These are phyloP conservation scores for Chrysomela aeneicollis DNA, from an alignment of 2,888 invertebrate genomes.

Conservation along the genomic window DNA sequence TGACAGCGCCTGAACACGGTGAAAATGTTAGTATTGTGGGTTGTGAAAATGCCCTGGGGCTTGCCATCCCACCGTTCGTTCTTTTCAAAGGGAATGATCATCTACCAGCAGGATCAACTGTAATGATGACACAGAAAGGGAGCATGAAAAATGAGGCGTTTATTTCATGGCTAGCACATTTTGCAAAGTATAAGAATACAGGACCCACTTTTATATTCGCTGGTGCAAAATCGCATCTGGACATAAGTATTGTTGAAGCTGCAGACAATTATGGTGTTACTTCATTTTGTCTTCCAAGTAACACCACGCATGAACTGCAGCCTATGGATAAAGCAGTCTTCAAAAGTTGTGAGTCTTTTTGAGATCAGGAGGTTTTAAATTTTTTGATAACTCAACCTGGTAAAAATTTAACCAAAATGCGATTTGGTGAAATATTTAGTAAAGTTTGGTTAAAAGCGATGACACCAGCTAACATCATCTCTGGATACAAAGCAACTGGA, in stretches of 20 bases:
- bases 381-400: conserved; percentile 20
- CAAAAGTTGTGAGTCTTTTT: conserved; percentile 50
- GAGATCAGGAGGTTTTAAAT: conserved; percentile 44
- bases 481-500: conserved; percentile 46
- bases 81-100: conserved; percentile 49
- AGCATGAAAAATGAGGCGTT: conserved; percentile 48
- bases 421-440: conserved; percentile 46
- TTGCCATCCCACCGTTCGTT: conserved; percentile 48
- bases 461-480: conserved; percentile 33
- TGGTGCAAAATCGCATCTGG: conserved; percentile 50
- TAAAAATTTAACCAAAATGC: conserved; percentile 49
- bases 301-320: conserved; percentile 55
- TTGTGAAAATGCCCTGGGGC: conserved; percentile 52
- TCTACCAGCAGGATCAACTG: conserved; percentile 41
- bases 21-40: conserved; percentile 52
- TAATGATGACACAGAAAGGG: conserved; percentile 46
- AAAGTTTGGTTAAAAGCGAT: conserved; percentile 46
- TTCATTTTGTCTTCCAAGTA: conserved; percentile 54
- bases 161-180: conserved; percentile 43
- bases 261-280: conserved; percentile 44
- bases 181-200: conserved; percentile 42
- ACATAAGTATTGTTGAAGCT: conserved; percentile 48
- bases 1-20: conserved; percentile 49
- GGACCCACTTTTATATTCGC: conserved; percentile 48
- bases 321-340: conserved; percentile 54